Base-by-base conservation (phyloP, 2,797 vertebrate genomes). In the Amblyraja radiata region DNA sequence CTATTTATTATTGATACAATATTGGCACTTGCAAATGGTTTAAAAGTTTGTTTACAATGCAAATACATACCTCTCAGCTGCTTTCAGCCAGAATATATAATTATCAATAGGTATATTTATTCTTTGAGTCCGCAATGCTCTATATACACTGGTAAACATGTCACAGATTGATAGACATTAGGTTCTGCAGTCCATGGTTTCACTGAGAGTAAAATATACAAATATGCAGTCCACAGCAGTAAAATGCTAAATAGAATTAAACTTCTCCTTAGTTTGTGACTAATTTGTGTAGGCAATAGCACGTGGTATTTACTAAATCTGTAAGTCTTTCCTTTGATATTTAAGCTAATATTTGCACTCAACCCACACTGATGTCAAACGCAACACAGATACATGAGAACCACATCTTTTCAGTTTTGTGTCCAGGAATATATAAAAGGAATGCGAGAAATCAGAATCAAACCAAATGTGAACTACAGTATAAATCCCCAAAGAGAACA, bases 381-480 rank as follows among this genome's bases (percentile, higher is more conserved):
- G 1, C 13, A 54, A 46, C 46, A 54, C 68, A 88, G 84, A 88
- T 88, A 74, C 73, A 92, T 25, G 46, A 54, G 65, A 91, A 25
- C 68, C 68, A 6, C 65, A 74, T 13, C 46, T 46, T 91, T 92
- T 76, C 65, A n/a, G 36, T 92, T 54, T 39, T 32, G 36, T 71
- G 25, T 74, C 90, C 71, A 28, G 23, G 71, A 92, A 76, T 92
- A 46, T 76, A 28, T 92, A 39, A 25, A 76, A 54, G 23, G 90
- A 76, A 74, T 54, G 71, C 46, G 71, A 73, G 46, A 92, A 92
- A 76, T 5, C 39, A 92, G 90, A 91, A 74, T 36, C 65, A 91
- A 91, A 71, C 32, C 88, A 91, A 91, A 92, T 54, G 90, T 73
- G 46, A 91, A 91, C 68, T 74, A 36, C 36, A 74, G 90, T 46